Base-by-base conservation (phyloP, 1,140 invertebrate genomes). In the Drosophila willistoni region DNA sequence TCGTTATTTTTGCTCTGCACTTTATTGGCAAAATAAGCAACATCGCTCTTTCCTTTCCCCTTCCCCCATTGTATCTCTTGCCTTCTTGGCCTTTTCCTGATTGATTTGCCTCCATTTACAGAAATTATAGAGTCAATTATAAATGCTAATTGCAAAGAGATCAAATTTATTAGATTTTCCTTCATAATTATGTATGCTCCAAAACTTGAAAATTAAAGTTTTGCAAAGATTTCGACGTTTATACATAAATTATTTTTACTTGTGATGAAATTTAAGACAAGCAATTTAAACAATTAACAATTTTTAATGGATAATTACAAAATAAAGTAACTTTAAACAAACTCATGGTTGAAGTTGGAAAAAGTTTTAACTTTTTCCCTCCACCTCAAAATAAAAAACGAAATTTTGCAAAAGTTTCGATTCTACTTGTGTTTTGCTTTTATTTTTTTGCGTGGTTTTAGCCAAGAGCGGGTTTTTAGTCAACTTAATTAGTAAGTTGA, bases 401-500 rank as follows among this genome's bases (percentile, higher is more conserved):
- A 39, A 39, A 39, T 12, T 3, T 25, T 42, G 62, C 60, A 25
- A 56, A 76, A 87, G 87, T 60, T 86, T 82, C 54, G 72, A 59
- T 51, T 22, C 44, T 51, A 3, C 44, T 25, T 34, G 7, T 10
- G 7, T 34, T 9, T 34, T 3, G 25, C n/a, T 54, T 55, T 25
- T n/a, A n/a, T 55, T 56, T 34, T 59, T 60, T 54, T 44, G 64
- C 34, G 6, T 29, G 29, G 29, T 7, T 62, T 42, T 68, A 42
- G 64, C 55, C 22, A 56, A 61, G n/a, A 70, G 42, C 42, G 64
- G 66, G 62, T 67, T 77, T 87, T 80, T 61, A 83, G 80, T 72
- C 84, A 87, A 89, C 84, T 77, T 89, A 89, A 87, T 87, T 89
- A 87, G 84, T 73, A 89, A 75, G 77, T 89, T 87, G 85, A 87